Conservation (phyloP, 1,140 invertebrate species). For the Drosophila takahashii region DNA sequence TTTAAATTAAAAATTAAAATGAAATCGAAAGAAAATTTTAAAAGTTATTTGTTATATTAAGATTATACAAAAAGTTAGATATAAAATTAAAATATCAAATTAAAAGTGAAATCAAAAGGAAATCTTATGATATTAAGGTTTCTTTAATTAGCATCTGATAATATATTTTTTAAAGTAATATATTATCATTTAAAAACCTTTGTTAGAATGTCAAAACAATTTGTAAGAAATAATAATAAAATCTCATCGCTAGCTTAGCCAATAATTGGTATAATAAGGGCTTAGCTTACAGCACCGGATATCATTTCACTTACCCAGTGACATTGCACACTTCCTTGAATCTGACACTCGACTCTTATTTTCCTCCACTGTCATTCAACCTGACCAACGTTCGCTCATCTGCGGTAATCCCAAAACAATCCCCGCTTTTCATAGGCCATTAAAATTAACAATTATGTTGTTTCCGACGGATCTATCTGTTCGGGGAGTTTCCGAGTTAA, state of each 20-base stretch:
- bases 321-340: constrained; percentile 16
- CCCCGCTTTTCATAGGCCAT: constrained; percentile 74
- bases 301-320: constrained; percentile 39
- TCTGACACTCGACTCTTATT: constrained; percentile 16
- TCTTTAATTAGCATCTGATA: too few relatives aligned
- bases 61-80: too few relatives aligned
- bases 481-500: constrained; percentile 41
- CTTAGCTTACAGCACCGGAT: constrained; percentile 14
- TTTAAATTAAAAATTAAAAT: too few relatives aligned
- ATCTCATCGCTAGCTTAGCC: constrained; percentile 2
- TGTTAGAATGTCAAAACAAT: background rate
- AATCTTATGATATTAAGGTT: too few relatives aligned
- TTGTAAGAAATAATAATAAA: background rate
- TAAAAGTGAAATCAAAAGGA: too few relatives aligned
- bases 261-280: constrained; percentile 6
- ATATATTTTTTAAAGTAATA: too few relatives aligned
- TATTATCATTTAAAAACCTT: too few relatives aligned
- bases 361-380: background rate
- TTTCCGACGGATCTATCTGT: constrained; percentile 10
- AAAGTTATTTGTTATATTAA: too few relatives aligned
- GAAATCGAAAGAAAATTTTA: too few relatives aligned
- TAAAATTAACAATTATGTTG: constrained; percentile 77
- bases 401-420: constrained; percentile 66
- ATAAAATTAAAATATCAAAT: too few relatives aligned
- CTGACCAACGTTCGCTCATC: constrained; percentile 32